Conservation (phyloP, 1,140 invertebrate genomes). For the Vollenhovia emeryi region DNA sequence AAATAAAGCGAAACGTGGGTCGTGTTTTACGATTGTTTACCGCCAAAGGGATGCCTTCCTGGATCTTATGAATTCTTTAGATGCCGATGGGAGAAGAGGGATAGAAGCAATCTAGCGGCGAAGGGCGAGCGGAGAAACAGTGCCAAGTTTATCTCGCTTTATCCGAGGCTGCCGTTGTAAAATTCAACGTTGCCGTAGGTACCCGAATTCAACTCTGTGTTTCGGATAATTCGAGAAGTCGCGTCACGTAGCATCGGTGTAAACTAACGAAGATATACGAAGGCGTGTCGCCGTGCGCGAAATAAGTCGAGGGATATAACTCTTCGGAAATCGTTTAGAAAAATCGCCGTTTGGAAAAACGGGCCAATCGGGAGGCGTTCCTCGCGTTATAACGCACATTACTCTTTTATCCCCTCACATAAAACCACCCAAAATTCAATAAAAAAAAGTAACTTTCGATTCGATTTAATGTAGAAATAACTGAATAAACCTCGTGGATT, state of each 20-base stretch:
- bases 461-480: background rate
- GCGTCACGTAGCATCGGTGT: slow-evolving; percentile 55
- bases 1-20: slow-evolving; percentile 58
- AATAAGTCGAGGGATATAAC: slow-evolving; percentile 21
- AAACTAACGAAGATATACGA: slow-evolving; percentile 68
- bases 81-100: slow-evolving; percentile 65
- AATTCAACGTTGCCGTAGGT: slow-evolving; percentile 60
- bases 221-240: slow-evolving; percentile 63
- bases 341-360: background rate
- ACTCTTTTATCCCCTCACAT: background rate
- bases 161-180: slow-evolving; percentile 59
- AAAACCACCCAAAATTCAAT: background rate
- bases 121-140: slow-evolving; percentile 5
- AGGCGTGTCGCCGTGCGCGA: slow-evolving; percentile 17
- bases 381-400: background rate
- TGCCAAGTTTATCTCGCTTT: slow-evolving; percentile 71
- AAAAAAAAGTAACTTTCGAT: background rate
- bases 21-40: slow-evolving; percentile 73
- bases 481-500: background rate
- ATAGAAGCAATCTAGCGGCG: slow-evolving; percentile 58
- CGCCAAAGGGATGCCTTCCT: slow-evolving; percentile 64
- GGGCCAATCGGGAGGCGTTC: background rate
- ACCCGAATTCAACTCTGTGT: slow-evolving; percentile 63
- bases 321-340: slow-evolving; percentile 26
- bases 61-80: slow-evolving; percentile 75